These are phyloP conservation scores for Auanema freiburgensis DNA, from an alignment of 2,888 invertebrate genomes.

Conservation along the genomic window DNA sequence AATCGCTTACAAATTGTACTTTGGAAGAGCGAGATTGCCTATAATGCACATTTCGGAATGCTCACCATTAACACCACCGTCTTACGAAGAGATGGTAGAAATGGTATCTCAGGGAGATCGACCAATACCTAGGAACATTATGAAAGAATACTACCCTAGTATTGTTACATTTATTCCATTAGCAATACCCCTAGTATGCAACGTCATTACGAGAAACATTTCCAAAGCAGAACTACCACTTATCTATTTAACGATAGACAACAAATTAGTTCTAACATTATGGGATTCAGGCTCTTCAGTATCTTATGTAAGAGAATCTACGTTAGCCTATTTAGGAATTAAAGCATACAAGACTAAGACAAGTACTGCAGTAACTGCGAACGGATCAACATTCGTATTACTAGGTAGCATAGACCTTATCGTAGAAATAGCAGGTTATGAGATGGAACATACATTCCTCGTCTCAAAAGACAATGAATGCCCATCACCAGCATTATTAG, in stretches of 20 bases:
- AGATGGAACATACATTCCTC: constrained; percentile 7
- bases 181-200: no score
- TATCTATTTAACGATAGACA: constrained; percentile 4
- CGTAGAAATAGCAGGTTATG: neutral
- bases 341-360: neutral
- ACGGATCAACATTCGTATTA: constrained; percentile 3
- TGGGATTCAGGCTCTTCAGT: constrained; percentile 15
- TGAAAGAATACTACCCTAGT: no score
- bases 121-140: no score
- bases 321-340: neutral
- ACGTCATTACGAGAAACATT: no score
- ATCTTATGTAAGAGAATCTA: constrained; percentile 12
- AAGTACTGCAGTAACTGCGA: constrained; percentile 3
- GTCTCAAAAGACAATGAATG: constrained; percentile 6
- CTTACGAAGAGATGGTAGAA: no score
- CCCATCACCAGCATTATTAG: constrained; percentile 10
- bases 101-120: no score
- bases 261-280: constrained; percentile 7
- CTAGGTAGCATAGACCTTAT: neutral
- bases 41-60: no score
- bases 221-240: neutral
- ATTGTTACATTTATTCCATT: no score
- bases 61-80: no score
- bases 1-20: no score
- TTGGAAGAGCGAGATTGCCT: no score